Evolutionary conservation across 2,888 invertebrate species (phyloP).

Genomic region (Drosophila formosana): DNA sequence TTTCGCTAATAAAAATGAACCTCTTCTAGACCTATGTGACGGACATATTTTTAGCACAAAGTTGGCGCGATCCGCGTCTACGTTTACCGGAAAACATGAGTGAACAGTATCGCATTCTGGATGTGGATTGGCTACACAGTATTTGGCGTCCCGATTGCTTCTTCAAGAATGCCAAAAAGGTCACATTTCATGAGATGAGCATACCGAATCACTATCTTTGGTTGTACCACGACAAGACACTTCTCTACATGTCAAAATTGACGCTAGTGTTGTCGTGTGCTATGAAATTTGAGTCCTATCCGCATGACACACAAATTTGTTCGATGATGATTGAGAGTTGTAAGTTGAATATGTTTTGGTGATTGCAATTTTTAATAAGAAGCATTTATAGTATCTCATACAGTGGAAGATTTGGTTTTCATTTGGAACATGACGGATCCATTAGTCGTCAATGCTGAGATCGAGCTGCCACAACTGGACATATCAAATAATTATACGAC

Average conservation of each 20-base stretch:
- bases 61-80: conserved; percentile 95
- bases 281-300: conserved; percentile 97
- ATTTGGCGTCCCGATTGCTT: conserved; percentile 98
- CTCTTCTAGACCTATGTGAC: conserved; percentile 93
- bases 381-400: conserved; percentile 93
- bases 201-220: conserved; percentile 97
- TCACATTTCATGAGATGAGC: conserved; percentile 97
- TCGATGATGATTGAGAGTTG: conserved; percentile 97
- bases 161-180: conserved; percentile 97
- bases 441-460: conserved; percentile 94
- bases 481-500: conserved; percentile 95
- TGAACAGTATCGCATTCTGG: conserved; percentile 94
- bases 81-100: conserved; percentile 97
- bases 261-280: conserved; percentile 96
- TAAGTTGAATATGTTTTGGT: conserved; percentile 86
- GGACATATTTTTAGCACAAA: conserved; percentile 96
- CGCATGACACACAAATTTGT: conserved; percentile 97
- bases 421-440: conserved; percentile 97
- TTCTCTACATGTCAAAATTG: conserved; percentile 97
- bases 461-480: conserved; percentile 94
- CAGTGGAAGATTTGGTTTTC: conserved; percentile 96
- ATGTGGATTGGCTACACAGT: conserved; percentile 95
- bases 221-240: conserved; percentile 95
- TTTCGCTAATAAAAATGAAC: neutral
- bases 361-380: conserved; percentile 3